These are phyloP conservation scores for Oryzias curvinotus DNA, from an alignment of 2,113 vertebrate species.

Conservation along the genomic window DNA sequence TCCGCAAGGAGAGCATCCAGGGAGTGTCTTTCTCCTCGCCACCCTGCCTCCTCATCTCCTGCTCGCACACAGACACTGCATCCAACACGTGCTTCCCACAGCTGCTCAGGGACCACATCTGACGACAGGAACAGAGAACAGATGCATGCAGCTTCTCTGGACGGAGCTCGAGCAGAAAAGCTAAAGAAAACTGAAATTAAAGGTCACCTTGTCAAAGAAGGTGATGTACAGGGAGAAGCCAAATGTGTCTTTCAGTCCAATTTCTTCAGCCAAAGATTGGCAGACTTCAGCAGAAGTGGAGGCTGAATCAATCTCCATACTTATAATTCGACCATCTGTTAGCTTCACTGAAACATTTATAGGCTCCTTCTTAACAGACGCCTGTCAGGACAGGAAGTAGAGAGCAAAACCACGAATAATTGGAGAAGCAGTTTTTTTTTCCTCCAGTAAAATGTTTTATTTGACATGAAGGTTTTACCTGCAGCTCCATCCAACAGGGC, in stretches of 20 bases:
- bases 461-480: conserved; percentile 74
- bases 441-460: neutral
- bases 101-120: conserved; percentile 91
- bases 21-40: conserved; percentile 78
- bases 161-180: neutral
- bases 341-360: conserved; percentile 79
- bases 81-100: conserved; percentile 85
- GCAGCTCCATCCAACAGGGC: conserved; percentile 87
- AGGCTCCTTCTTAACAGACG: conserved; percentile 81
- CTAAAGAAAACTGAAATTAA: fast-evolving
- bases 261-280: conserved; percentile 75
- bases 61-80: conserved; percentile 90
- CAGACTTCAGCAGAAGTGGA: conserved; percentile 87
- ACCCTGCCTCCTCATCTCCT: conserved; percentile 81
- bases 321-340: conserved; percentile 76
- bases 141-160: neutral
- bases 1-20: conserved; percentile 87
- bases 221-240: conserved; percentile 94
- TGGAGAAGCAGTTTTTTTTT: neutral
- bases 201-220: conserved; percentile 81
- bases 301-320: conserved; percentile 83
- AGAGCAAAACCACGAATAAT: neutral
- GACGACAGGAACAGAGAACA: conserved; percentile 5
- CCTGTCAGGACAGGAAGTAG: conserved; percentile 65
- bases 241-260: conserved; percentile 78